Evolutionary conservation across 2,797 vertebrate genomes (phyloP), one percentile per base, ranked within the genome.

Genomic region (Hydrolagus colliei): DNA sequence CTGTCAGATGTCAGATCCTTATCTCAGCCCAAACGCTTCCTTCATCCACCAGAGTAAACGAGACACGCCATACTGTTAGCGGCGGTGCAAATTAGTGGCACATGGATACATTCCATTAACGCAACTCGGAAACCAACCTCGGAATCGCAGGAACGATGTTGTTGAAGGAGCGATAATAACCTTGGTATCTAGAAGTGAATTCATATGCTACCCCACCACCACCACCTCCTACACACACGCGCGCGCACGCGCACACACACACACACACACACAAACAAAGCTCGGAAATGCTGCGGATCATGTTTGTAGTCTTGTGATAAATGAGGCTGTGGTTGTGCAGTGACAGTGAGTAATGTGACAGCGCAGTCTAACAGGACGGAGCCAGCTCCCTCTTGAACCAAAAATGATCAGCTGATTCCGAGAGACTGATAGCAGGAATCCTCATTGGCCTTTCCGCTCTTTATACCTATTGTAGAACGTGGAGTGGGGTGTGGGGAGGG

Each of bases 271-370:
- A 13, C 72, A 62, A 4, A 35, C 22, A 63, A 41, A 86, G 80
- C 75, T 87, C 89, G 88, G 88, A 91, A 91, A 91, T 93, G 89
- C 89, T 91, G 86, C 1, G 73, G 61, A 87, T 86, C 87, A 86
- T 87, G 59, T 16, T 86, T 87, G 78, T 85, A 78, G 88, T 85
- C 84, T 88, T 93, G 91, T 86, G 96, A 96, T 95, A 94, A 94
- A 95, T 95, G 91, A 92, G 90, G 92, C 92, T 90, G 91, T 89
- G 88, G 89, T 91, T 85, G 85, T 87, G 85, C 90, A 87, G 65
- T 95, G 95, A 95, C 95, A 96, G 92, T 95, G 95, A 97, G 92
- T 91, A 94, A 96, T 95, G 95, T 94, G 94, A 95, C 91, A 87
- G 90, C 88, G 90, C 88, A 86, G 85, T 93, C 92, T 89, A 89